Evolutionary conservation across 1,140 invertebrate genomes (phyloP).

Genomic region (Zaprionus capensis): DNA sequence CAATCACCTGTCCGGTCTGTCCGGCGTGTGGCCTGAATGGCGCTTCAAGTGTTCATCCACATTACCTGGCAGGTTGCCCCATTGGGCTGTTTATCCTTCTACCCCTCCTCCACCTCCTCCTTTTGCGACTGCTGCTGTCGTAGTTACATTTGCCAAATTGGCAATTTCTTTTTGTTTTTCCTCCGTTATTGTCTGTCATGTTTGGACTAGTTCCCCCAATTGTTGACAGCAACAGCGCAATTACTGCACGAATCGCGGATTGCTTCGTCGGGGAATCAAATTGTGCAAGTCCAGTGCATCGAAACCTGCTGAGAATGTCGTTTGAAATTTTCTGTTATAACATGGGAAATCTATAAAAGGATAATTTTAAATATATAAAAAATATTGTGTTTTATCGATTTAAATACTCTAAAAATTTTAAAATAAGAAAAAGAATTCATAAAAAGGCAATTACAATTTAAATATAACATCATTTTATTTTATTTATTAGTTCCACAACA

Average conservation of each 20-base stretch:
- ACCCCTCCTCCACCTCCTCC: background rate
- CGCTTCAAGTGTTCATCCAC: constrained; percentile 48
- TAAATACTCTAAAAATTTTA: background rate
- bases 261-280: constrained; percentile 30
- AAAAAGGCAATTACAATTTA: no score
- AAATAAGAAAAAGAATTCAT: no score
- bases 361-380: no score
- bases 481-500: no score
- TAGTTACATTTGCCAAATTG: constrained; percentile 36
- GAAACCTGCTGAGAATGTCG: background rate
- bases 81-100: background rate
- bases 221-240: constrained; percentile 61
- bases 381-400: no score
- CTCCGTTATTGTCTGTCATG: constrained; percentile 31
- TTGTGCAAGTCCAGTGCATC: background rate
- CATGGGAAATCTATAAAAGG: no score
- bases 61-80: constrained; percentile 28
- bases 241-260: constrained; percentile 61
- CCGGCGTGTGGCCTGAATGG: background rate
- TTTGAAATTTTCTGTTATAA: background rate
- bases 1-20: constrained; percentile 49
- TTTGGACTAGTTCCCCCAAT: constrained; percentile 17
- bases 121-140: background rate
- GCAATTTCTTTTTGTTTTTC: constrained; percentile 35
- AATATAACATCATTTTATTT: no score